Conservation (phyloP, 2,797 vertebrate species). For the Jordanella pulchra region DNA sequence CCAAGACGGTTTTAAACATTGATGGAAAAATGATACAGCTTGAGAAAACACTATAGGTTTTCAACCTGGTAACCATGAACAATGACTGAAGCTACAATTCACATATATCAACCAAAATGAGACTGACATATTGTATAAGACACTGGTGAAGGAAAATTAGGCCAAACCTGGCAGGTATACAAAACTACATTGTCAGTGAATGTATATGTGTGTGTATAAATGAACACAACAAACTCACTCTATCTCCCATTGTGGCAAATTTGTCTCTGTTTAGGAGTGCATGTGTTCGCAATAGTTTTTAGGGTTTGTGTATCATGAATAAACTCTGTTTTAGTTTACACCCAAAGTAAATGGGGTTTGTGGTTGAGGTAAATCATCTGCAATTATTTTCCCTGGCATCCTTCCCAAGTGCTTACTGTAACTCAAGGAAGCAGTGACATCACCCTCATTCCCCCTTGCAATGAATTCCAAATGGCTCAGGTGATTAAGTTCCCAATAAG, state of each 20-base stretch:
- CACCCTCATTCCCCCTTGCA: slow-evolving; percentile 62
- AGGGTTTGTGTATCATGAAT: slow-evolving; percentile 58
- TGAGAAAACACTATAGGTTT: neutral
- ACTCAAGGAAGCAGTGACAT: slow-evolving; percentile 72
- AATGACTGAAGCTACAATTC: neutral
- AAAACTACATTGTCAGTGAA: neutral
- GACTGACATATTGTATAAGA: neutral
- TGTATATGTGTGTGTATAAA: too few relatives aligned
- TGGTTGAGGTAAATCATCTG: slow-evolving; percentile 58
- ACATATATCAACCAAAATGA: neutral
- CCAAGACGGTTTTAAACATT: neutral
- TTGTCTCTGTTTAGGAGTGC: slow-evolving; percentile 48
- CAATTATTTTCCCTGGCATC: slow-evolving; percentile 63
- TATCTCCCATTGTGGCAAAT: slow-evolving; percentile 29
- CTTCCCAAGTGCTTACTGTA: slow-evolving; percentile 74
- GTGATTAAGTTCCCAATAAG: slow-evolving; percentile 76
- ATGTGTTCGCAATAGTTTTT: slow-evolving; percentile 62
- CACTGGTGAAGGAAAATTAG: too few relatives aligned
- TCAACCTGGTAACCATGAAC: neutral
- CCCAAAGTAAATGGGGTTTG: slow-evolving; percentile 66
- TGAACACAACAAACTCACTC: neutral
- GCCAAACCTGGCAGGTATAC: neutral
- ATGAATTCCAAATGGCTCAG: slow-evolving; percentile 67
- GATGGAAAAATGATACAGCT: neutral
- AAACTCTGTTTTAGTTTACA: slow-evolving; percentile 57